Conservation (phyloP, 2,797 vertebrate genomes). For the Anabas testudineus region DNA sequence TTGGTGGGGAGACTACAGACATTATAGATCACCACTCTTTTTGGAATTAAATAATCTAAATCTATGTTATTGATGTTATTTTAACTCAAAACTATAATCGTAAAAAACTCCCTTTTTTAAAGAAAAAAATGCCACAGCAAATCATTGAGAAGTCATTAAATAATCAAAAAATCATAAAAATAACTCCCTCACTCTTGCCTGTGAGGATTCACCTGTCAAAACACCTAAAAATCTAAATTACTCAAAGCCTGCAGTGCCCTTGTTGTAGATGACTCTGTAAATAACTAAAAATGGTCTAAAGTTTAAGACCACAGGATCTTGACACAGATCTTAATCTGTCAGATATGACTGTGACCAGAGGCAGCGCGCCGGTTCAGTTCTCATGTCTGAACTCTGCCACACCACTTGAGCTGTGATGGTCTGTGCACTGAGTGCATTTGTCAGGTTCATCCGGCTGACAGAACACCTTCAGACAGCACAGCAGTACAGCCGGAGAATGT, state of each 20-base stretch:
- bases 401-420: constrained; percentile 64
- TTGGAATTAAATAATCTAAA: constrained; percentile 6
- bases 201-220: not conserved
- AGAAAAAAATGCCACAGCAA: not conserved
- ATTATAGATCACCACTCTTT: not conserved
- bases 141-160: not conserved
- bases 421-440: constrained; percentile 70
- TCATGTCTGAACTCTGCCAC: constrained; percentile 62
- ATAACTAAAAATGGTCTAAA: constrained; percentile 21
- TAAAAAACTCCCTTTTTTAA: not conserved
- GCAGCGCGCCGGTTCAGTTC: constrained; percentile 30
- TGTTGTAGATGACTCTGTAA: not conserved
- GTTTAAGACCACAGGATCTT: constrained; percentile 2
- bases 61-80: not conserved
- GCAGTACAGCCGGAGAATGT: constrained; percentile 53
- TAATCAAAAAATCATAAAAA: not conserved
- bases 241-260: not conserved
- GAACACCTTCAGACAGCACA: constrained; percentile 74
- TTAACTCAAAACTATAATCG: constrained; percentile 3
- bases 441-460: constrained; percentile 75
- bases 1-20: not conserved
- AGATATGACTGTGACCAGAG: constrained; percentile 19
- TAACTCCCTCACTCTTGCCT: not conserved
- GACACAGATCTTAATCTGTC: constrained; percentile 24
- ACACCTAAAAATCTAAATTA: not conserved